These are phyloP conservation scores for Sylvietta virens DNA, from an alignment of 2,113 vertebrate species.

Conservation along the genomic window DNA sequence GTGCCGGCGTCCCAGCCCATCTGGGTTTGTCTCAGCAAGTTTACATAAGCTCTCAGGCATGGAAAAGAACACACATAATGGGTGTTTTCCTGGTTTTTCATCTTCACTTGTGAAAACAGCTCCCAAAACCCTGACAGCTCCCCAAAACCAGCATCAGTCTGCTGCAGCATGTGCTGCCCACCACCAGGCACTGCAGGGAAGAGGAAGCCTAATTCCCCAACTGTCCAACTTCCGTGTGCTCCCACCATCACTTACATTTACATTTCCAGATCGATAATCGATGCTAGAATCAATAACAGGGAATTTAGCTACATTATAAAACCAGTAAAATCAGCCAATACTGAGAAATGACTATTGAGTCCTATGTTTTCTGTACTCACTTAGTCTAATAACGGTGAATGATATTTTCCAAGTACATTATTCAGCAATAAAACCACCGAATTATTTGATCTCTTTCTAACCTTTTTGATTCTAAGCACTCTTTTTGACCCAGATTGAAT, in stretches of 20 bases:
- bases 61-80: neutral
- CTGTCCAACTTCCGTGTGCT: neutral
- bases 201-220: neutral
- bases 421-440: constrained; percentile 63
- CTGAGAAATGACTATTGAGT: constrained; percentile 68
- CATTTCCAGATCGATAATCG: constrained; percentile 61
- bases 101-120: neutral
- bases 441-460: constrained; percentile 66
- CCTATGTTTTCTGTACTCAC: constrained; percentile 55
- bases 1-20: neutral
- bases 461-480: constrained; percentile 56
- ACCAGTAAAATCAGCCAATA: constrained; percentile 60
- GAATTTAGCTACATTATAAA: constrained; percentile 68
- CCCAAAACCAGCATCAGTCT: neutral
- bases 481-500: constrained; percentile 64
- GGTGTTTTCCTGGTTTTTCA: neutral
- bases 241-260: constrained; percentile 40
- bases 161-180: neutral
- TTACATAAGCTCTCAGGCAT: neutral
- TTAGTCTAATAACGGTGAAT: constrained; percentile 63
- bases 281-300: constrained; percentile 64
- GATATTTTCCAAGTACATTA: constrained; percentile 66
- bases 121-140: neutral
- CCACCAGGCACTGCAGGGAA: neutral
- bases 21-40: neutral